Conservation (phyloP, 2,888 invertebrate genomes). For the Lamproptera curius region DNA sequence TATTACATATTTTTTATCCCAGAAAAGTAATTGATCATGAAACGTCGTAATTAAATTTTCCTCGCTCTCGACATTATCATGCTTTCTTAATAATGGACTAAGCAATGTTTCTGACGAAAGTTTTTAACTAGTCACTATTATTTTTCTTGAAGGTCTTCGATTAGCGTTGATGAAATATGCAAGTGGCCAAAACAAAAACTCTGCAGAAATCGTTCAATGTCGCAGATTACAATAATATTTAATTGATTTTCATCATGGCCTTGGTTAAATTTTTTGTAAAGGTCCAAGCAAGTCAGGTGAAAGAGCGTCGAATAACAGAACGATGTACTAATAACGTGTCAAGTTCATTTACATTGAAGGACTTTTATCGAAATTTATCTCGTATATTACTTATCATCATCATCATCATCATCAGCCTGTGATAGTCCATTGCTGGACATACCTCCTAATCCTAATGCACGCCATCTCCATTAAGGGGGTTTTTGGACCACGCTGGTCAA, state of each 20-base stretch:
- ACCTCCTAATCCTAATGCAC: too few relatives aligned
- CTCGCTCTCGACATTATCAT: background rate
- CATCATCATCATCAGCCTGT: too few relatives aligned
- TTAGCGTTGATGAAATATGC: conserved; percentile 2
- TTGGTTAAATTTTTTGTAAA: background rate
- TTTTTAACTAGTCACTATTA: background rate
- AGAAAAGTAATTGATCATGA: too few relatives aligned
- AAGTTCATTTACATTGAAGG: background rate
- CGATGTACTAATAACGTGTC: too few relatives aligned
- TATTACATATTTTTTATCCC: too few relatives aligned
- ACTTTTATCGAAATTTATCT: too few relatives aligned
- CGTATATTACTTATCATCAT: too few relatives aligned
- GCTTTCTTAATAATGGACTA: background rate
- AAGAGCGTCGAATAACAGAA: too few relatives aligned
- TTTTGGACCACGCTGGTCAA: too few relatives aligned
- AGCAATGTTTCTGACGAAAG: conserved; percentile 9
- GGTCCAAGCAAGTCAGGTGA: background rate
- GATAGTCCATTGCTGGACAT: too few relatives aligned
- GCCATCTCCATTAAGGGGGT: too few relatives aligned
- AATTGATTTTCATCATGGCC: background rate
- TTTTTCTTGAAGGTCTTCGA: conserved; percentile 6
- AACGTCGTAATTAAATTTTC: background rate
- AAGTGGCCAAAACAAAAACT: background rate
- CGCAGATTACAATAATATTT: background rate
- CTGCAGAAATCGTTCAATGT: background rate